These are phyloP conservation scores for Etheostoma nigrum DNA, from an alignment of 2,797 vertebrate species.

Conservation along the genomic window DNA sequence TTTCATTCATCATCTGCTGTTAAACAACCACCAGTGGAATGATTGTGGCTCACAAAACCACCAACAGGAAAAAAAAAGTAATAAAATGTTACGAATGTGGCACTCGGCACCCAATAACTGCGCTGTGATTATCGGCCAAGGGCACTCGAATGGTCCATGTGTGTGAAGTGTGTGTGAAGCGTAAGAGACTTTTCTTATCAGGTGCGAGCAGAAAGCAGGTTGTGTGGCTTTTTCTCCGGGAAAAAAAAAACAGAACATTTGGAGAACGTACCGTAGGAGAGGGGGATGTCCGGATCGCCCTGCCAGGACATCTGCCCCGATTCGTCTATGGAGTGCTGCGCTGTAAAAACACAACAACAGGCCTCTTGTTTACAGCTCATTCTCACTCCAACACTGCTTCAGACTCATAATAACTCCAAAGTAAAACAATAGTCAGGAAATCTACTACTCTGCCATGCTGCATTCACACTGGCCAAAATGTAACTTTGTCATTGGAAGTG, in stretches of 20 bases:
- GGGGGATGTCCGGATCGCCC: conserved; percentile 81
- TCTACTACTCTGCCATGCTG: conserved; percentile 27
- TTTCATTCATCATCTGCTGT: conserved; percentile 11
- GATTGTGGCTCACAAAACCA: conserved; percentile 7
- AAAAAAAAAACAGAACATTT: conserved; percentile 17
- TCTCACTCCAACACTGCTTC: conserved; percentile 12
- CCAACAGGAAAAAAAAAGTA: conserved; percentile 9
- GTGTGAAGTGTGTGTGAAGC: conserved; percentile 3
- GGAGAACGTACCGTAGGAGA: conserved; percentile 82
- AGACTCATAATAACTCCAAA: conserved; percentile 37
- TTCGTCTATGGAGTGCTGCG: conserved; percentile 85
- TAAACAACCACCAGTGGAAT: conserved; percentile 22
- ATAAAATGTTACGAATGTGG: conserved; percentile 28
- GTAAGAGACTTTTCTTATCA: conserved; percentile 55
- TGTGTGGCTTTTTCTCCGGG: conserved; percentile 7
- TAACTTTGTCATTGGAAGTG: conserved; percentile 58
- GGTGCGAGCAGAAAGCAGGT: conserved; percentile 49
- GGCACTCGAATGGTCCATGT: conserved; percentile 26
- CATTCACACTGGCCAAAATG: conserved; percentile 53
- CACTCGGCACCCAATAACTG: conserved; percentile 9
- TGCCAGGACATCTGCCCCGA: conserved; percentile 82
- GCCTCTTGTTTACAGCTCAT: conserved; percentile 53
- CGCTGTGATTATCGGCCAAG: conserved; percentile 30
- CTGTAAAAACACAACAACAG: conserved; percentile 74
- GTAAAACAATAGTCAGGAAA: conserved; percentile 38